Base-by-base conservation (phyloP, 2,888 invertebrate species). In the Diabrotica balteata region DNA sequence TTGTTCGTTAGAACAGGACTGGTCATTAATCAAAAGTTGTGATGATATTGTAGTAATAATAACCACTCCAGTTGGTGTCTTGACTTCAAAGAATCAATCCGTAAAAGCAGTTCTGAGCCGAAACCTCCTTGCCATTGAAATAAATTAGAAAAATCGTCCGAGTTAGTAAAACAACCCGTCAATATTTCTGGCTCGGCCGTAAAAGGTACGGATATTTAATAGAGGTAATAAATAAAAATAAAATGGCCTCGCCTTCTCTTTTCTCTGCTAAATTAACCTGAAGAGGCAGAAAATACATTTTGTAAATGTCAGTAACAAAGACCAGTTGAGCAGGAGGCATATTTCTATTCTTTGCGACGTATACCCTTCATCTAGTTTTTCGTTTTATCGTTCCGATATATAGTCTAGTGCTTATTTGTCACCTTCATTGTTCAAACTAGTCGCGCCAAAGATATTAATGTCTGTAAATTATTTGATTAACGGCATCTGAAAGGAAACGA, bases 211-310 rank as follows among this genome's bases (percentile, higher is more conserved):
- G 60, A 64, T 58, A 64, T 65, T 64, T 68, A 68, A 68, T 64
- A 67, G 65, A 45, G 67, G 66, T 63, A 63, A 71, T 73, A 73
- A 70, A 68, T 74, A 69, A 72, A 73, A 73, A 74, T 71, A 72
- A 73, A 71, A 73, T 72, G 66, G 72, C 70, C 68, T 67, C 66
- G 73, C 69, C 69, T 73, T 70, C 69, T 71, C 70, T 66, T 68
- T 71, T 67, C 53, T 63, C 66, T 68, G 69, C 70, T 73, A 72
- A 73, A 68, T 75, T 74, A 74, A 75, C 73, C 69, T 70, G 68
- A 71, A 73, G 71, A 72, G 73, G 72, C 74, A 70, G 74, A 68
- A 71, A 70, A 74, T 73, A 74, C 73, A 72, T 74, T 74, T 73
- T 69, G 72, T 59, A 70, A 71, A 73, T 74, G 74, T 75, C 75